Evolutionary conservation across 1,140 invertebrate genomes (phyloP).

Genomic region (Leptinotarsa texana): DNA sequence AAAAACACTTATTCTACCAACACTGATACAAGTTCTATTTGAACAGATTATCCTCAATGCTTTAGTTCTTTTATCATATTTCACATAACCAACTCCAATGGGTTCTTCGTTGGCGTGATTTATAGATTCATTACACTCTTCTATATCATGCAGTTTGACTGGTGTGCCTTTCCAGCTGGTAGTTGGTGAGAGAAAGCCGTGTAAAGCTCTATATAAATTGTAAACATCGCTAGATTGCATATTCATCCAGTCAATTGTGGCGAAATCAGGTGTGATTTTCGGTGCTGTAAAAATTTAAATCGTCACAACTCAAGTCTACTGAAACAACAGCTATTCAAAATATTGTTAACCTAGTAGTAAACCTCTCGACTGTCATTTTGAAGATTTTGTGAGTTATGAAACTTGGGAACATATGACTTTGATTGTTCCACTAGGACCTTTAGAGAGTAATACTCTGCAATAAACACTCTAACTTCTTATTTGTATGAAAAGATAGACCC

Average conservation of each 20-base stretch:
- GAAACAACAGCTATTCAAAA: no score
- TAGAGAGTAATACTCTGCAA: no score
- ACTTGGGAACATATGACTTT: no score
- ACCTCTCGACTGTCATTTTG: no score
- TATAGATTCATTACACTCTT: constrained; percentile 47
- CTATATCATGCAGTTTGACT: constrained; percentile 66
- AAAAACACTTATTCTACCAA: constrained; percentile 62
- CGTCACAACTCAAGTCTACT: no score
- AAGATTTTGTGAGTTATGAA: no score
- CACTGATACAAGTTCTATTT: constrained; percentile 61
- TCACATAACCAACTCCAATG: constrained; percentile 54
- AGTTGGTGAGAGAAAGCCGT: constrained; percentile 64
- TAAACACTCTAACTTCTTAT: no score
- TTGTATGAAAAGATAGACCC: no score
- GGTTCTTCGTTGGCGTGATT: constrained; percentile 15
- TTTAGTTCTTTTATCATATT: constrained; percentile 60
- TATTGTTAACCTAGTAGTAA: no score
- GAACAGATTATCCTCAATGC: constrained; percentile 64
- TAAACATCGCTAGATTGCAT: constrained; percentile 66
- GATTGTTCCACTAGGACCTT: no score
- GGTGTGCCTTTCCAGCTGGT: constrained; percentile 63
- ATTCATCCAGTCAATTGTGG: constrained; percentile 66
- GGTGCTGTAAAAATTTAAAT: constrained; percentile 62
- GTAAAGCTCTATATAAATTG: constrained; percentile 68
- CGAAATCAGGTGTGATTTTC: constrained; percentile 65